Evolutionary conservation across 2,888 invertebrate genomes (phyloP), one percentile per base, ranked within the genome.

Genomic region (Melitaea athalia): DNA sequence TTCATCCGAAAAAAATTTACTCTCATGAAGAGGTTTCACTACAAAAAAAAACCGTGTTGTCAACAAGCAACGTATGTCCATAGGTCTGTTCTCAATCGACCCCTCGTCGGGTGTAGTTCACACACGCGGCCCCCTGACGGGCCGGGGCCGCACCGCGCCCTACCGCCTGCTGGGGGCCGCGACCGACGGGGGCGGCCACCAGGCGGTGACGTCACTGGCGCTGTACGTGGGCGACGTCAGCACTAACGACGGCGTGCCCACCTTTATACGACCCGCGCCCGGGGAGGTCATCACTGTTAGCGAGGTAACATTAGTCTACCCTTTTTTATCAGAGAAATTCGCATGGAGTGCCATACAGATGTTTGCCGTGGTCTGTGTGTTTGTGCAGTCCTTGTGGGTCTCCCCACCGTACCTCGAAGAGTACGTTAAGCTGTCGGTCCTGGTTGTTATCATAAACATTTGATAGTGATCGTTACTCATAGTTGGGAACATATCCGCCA

Each of bases 161-260:
- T 97, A 97, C 80, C 91, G 94, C 5, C 81, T 97, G 64, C 86
- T 95, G 7, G 93, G 96, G 0, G 92, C 95, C 17, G 97, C 96
- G 0, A 94, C 94, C 61, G 96, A 97, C 81, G 94, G 94, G 63
- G 96, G 96, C 0, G 94, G 93, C 0, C 89, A 96, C 7, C 93
- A 92, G 57, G 93, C 95, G 0, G 95, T 95, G 72, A 94, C 95
- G 0, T 92, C 93, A 6, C 85, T 97, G 0, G 92, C 93, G 0
- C 81, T 97, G 4, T 95, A 95, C 74, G 95, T 97, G 50, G 96
- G 96, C 0, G 97, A 97, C 77, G 96, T 97, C 0, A 96, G 96
- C 62, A 95, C 95, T 68, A 97, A 97, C 77, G 97, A 97, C 81
- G 97, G 97, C 0, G 95, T 96, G 0, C 97, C 97, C 0, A 92